phyloP scores from a whole-genome alignment of 1,140 invertebrate genomes.

The Hylyphantes graminicola region DNA sequence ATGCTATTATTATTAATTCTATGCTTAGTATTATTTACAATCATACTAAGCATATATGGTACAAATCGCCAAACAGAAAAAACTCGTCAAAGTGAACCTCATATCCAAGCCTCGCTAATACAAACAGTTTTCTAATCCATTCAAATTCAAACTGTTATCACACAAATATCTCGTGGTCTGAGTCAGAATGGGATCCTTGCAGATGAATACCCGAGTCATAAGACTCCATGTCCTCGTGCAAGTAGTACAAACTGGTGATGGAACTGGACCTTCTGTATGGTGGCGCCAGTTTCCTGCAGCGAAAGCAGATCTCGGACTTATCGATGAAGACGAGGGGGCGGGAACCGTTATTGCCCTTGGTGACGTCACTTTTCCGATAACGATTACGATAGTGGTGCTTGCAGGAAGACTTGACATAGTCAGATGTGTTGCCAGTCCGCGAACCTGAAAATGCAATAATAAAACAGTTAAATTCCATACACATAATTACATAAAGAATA shows the following conservation, averaged over 20 bases:
- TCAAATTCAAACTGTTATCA: slow-evolving; percentile 1
- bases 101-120: too few species aligned
- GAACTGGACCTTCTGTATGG: slow-evolving; percentile 48
- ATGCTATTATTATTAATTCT: too few species aligned
- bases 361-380: slow-evolving; percentile 5
- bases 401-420: slow-evolving; percentile 14
- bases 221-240: slow-evolving; percentile 57
- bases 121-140: too few species aligned
- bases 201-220: slow-evolving; percentile 60
- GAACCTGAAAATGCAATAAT: too few species aligned
- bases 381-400: slow-evolving; percentile 16
- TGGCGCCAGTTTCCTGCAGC: slow-evolving; percentile 57
- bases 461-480: too few species aligned
- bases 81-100: too few species aligned
- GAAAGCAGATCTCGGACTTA: slow-evolving; percentile 52
- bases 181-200: slow-evolving; percentile 59
- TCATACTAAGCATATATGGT: too few species aligned
- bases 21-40: too few species aligned
- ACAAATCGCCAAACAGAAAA: too few species aligned
- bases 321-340: slow-evolving; percentile 46
- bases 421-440: not conserved
- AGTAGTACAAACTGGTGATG: slow-evolving; percentile 49
- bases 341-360: slow-evolving; percentile 11
- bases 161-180: slow-evolving; percentile 61
- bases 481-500: too few species aligned